Percentiles rank a stretch among this genome's conserved stretches.
These are phyloP conservation scores for Morelia viridis DNA, from an alignment of 2,797 vertebrate species.

Conservation along the genomic window DNA sequence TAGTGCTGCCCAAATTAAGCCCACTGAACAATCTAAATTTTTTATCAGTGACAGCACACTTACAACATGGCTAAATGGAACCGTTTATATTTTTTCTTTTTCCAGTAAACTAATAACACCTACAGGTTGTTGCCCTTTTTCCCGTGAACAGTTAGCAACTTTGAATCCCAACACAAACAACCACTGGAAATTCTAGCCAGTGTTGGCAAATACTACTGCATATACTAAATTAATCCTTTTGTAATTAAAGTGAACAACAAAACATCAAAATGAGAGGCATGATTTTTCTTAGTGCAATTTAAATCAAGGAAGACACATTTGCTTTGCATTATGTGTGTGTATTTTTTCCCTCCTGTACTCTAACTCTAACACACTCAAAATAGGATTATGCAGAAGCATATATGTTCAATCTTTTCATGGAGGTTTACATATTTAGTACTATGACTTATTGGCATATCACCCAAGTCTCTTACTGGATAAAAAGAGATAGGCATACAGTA, in stretches of 20 bases:
- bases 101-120: neutral
- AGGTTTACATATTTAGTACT: neutral
- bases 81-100: neutral
- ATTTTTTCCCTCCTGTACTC: too few species aligned
- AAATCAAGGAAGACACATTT: neutral
- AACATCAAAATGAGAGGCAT: neutral
- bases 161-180: neutral
- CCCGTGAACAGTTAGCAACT: neutral
- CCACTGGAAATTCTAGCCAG: neutral
- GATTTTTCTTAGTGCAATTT: neutral
- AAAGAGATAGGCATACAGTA: neutral
- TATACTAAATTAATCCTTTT: neutral
- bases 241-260: neutral
- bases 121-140: neutral
- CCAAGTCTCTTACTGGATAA: neutral
- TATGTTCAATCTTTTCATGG: neutral
- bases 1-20: neutral
- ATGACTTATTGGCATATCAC: neutral
- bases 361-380: neutral
- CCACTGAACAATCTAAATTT: neutral
- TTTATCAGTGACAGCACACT: neutral
- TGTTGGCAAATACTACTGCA: neutral
- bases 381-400: neutral
- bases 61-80: neutral
- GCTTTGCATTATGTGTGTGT: neutral